A percentile compares a stretch with the other conserved stretches of the same genome.
Evolutionary conservation across 2,113 vertebrate species (phyloP).

Genomic region (Mormyrus lacerda): DNA sequence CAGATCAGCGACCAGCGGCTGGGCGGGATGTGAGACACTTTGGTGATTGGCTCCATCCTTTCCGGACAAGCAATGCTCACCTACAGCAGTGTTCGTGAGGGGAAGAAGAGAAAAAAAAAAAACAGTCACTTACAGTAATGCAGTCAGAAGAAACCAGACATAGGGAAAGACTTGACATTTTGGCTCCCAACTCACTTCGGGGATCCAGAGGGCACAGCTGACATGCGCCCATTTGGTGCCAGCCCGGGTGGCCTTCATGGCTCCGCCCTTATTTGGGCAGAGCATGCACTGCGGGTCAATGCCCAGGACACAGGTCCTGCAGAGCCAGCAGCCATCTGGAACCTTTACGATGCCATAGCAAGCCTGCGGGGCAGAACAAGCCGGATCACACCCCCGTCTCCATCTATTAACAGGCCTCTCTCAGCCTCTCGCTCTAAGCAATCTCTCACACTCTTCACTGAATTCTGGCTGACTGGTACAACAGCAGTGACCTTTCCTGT

Average conservation of each 20-base stretch:
- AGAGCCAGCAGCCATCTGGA: constrained; percentile 93
- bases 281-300: constrained; percentile 88
- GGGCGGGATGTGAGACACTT: constrained; percentile 93
- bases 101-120: background rate
- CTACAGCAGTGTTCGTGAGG: constrained; percentile 46
- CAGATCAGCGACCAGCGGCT: constrained; percentile 97
- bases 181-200: constrained; percentile 68
- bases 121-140: background rate
- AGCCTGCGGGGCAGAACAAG: constrained; percentile 61
- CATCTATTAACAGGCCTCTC: background rate
- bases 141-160: background rate
- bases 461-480: background rate
- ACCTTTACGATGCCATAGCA: constrained; percentile 97
- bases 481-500: background rate
- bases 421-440: background rate
- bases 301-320: constrained; percentile 86
- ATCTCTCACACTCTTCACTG: background rate
- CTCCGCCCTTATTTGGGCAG: constrained; percentile 90
- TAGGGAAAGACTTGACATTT: too few relatives aligned
- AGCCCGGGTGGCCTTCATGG: constrained; percentile 91
- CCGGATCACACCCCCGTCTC: background rate
- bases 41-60: constrained; percentile 97
- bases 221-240: constrained; percentile 97
- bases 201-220: constrained; percentile 97
- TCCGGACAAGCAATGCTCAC: constrained; percentile 97